Conservation (phyloP, 2,113 vertebrate species). For the Kryptolebias marmoratus region DNA sequence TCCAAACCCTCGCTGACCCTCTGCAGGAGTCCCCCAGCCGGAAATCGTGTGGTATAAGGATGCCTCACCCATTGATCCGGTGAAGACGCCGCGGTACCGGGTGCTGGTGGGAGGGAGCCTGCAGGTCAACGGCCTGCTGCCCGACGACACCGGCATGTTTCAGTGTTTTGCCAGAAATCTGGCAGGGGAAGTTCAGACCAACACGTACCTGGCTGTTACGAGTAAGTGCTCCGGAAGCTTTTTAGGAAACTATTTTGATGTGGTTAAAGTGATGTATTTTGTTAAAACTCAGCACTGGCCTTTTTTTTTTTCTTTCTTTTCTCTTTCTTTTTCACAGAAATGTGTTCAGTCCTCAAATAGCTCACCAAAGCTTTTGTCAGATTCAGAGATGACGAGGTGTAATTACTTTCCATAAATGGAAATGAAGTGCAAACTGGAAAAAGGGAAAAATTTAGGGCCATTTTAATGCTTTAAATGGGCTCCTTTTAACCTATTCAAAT, state of each 20-base stretch:
- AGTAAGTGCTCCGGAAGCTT: slow-evolving; percentile 78
- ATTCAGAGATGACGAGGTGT: background rate
- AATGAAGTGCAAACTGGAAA: background rate
- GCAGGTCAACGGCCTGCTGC: slow-evolving; percentile 92
- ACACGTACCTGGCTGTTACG: slow-evolving; percentile 97
- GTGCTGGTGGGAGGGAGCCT: slow-evolving; percentile 87
- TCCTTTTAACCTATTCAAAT: background rate
- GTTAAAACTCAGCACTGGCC: background rate
- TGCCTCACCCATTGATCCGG: slow-evolving; percentile 82
- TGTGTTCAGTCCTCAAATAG: slow-evolving; percentile 4
- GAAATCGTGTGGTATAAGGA: slow-evolving; percentile 97
- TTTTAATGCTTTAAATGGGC: background rate
- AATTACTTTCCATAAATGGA: slow-evolving; percentile 24
- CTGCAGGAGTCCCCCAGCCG: slow-evolving; percentile 89
- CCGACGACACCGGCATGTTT: slow-evolving; percentile 96
- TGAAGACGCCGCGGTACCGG: slow-evolving; percentile 86
- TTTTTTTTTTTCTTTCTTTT: background rate
- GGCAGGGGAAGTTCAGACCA: slow-evolving; percentile 93
- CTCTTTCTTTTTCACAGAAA: background rate
- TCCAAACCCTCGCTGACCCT: background rate
- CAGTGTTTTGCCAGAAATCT: slow-evolving; percentile 93
- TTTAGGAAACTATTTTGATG: slow-evolving; percentile 13
- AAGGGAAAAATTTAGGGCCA: background rate
- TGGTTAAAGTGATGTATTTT: background rate
- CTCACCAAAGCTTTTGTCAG: slow-evolving; percentile 8